Evolutionary conservation across 2,797 vertebrate genomes (phyloP), one percentile per base, ranked within the genome.

Genomic region (Myotis vivesi): DNA sequence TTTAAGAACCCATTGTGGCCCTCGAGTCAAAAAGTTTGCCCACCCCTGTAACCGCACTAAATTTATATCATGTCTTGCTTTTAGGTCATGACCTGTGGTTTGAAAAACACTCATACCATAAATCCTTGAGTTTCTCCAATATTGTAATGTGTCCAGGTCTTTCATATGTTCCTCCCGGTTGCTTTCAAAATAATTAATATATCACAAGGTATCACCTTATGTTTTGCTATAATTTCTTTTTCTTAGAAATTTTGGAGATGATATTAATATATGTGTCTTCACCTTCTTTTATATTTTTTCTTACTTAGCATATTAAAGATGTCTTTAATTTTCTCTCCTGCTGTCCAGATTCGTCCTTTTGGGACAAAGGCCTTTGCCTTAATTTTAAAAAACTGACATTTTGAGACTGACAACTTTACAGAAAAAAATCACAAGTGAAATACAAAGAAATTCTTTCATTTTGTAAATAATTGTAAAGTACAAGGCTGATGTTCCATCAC

Each of bases 401-500:
- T 93, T 94, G 30, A 92, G 93, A 66, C 13, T 81, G 53, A 89
- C 25, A 95, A 71, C 72, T 36, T 80, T 62, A 64, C 22, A 95
- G 44, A 76, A 41, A 92, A 85, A 92, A 33, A 30, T 71, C 64
- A 19, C 5, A 68, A 73, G 4, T 77, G 19, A 66, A 79, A 22
- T 85, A 44, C 8, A 72, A 72, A 79, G 16, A 94, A 84, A 62
- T 59, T 90, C 5, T 89, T 87, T 79, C 64, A 30, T 19, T 71
- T 68, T 49, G 17, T 79, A n/a, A 80, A 80, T 38, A 79, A 41
- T 57, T 87, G 76, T 51, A 44, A 8, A 30, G 73, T 83, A 80
- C 46, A 86, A 57, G 57, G 7, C 33, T 38, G 13, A 77, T 76
- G 4, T 13, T 91, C 17, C 5, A 6, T 75, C 33, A 92, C 4